Percentiles rank a stretch among this genome's conserved stretches.
These are phyloP conservation scores for Hydrophis major DNA, from an alignment of 2,797 vertebrate genomes.

Conservation along the genomic window DNA sequence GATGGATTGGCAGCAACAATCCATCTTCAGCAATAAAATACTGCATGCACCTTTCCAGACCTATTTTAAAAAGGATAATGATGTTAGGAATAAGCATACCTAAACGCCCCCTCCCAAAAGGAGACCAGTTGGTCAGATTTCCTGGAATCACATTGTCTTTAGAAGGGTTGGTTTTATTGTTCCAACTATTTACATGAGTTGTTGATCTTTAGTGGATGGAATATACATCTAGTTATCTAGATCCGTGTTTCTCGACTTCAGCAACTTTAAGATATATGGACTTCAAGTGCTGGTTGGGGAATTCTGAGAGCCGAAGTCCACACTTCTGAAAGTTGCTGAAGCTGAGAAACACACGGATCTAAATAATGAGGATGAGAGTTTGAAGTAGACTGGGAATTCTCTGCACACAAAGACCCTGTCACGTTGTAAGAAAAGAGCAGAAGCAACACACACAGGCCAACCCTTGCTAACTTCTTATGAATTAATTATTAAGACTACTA, in stretches of 20 bases:
- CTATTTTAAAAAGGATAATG: not conserved
- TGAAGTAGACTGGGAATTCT: constrained; percentile 54
- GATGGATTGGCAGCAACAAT: constrained; percentile 11
- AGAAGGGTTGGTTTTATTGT: constrained; percentile 45
- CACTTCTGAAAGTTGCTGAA: not conserved
- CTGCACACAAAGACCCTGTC: constrained; percentile 10
- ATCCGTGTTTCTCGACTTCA: not conserved
- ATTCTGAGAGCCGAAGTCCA: not conserved
- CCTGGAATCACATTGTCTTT: not conserved
- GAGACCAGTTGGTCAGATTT: not conserved
- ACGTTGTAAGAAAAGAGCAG: not conserved
- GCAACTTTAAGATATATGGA: not conserved
- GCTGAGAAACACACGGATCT: not conserved
- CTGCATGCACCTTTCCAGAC: constrained; percentile 8
- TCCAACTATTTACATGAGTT: constrained; percentile 54
- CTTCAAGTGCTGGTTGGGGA: not conserved
- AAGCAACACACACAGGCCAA: not conserved
- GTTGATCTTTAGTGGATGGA: constrained; percentile 40
- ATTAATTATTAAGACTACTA: not conserved
- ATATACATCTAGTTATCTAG: not conserved
- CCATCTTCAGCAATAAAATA: not conserved
- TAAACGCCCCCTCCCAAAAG: not conserved
- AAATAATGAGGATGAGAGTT: constrained; percentile 32
- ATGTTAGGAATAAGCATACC: constrained; percentile 21
- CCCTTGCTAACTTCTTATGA: not conserved